Evolutionary conservation across 1,140 invertebrate genomes (phyloP).

Genomic region (Palaemon carinicauda): DNA sequence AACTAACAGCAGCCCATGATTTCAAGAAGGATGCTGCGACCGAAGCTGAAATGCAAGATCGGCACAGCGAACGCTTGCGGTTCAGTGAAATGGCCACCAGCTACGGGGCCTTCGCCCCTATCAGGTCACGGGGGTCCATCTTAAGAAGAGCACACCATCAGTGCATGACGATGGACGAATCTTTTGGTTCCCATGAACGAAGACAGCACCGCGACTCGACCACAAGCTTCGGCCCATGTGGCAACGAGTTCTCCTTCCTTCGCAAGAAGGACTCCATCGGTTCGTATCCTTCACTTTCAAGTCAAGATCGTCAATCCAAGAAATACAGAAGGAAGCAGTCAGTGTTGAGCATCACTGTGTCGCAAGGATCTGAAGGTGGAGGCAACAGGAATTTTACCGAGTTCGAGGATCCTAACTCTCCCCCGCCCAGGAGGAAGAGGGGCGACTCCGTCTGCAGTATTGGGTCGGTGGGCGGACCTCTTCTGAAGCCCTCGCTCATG

Average conservation of each 20-base stretch:
- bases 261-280: conserved; percentile 2
- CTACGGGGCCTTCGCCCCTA: neutral
- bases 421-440: neutral
- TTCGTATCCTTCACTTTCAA: neutral
- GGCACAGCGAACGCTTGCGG: neutral
- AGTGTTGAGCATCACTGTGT: conserved; percentile 29
- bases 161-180: neutral
- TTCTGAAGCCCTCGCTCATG: conserved; percentile 47
- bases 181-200: neutral
- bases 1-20: too few species aligned
- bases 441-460: conserved; percentile 11
- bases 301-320: conserved; percentile 7
- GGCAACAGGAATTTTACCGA: conserved; percentile 17
- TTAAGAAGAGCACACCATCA: neutral
- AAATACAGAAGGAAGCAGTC: conserved; percentile 31
- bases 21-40: neutral
- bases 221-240: neutral
- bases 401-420: neutral
- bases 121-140: neutral
- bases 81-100: neutral
- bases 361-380: conserved; percentile 21
- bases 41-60: neutral
- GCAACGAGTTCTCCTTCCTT: neutral
- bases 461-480: neutral
- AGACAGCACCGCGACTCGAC: neutral